Percentiles rank a stretch among this genome's conserved stretches.
Conservation (phyloP, 2,797 vertebrate genomes). For the Hafferia zeledoni region DNA sequence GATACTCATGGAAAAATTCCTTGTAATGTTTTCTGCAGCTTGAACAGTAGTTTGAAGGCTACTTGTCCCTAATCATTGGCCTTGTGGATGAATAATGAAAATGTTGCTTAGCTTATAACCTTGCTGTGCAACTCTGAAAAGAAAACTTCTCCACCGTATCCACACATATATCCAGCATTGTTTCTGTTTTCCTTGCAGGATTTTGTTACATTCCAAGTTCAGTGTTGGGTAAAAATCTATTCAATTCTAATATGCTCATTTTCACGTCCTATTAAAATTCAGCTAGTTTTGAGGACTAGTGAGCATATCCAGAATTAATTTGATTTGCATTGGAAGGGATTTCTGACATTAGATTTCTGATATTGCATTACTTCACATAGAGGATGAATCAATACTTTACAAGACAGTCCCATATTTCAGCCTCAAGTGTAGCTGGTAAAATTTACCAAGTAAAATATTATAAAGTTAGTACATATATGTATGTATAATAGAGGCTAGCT, state of each 20-base stretch:
- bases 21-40: not conserved
- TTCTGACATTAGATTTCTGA: not conserved
- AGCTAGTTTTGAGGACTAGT: not conserved
- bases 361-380: not conserved
- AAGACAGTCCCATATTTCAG: not conserved
- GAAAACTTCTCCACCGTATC: not conserved
- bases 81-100: not conserved
- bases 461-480: not conserved
- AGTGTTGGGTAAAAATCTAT: not conserved
- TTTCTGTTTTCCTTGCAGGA: not conserved
- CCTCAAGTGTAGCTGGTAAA: not conserved
- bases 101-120: not conserved
- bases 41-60: not conserved
- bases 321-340: not conserved
- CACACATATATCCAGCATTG: fast-evolving
- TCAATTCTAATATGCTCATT: not conserved
- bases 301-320: not conserved
- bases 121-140: not conserved
- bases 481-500: not conserved
- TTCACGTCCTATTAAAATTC: not conserved
- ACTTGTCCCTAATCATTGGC: not conserved
- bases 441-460: not conserved
- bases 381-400: not conserved
- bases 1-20: not conserved
- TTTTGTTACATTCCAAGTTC: not conserved